Conservation (phyloP, 2,888 invertebrate species). For the Melikaiella ostensackeni region DNA sequence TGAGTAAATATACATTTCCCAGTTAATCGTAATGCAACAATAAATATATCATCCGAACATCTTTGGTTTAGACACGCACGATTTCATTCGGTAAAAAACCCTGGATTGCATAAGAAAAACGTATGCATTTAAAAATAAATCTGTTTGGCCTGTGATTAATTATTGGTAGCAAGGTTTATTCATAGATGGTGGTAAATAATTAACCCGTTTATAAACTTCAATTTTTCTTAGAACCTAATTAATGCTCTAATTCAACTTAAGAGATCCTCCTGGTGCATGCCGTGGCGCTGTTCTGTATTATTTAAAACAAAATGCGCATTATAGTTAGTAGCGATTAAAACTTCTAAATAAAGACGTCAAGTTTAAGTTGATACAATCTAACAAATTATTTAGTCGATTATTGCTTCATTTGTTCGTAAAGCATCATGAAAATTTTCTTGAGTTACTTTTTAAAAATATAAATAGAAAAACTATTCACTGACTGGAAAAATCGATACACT, state of each 20-base stretch:
- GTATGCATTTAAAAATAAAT: slow-evolving; percentile 6
- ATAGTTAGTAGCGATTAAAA: too few relatives aligned
- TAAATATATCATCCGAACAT: slow-evolving; percentile 68
- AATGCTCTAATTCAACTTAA: slow-evolving; percentile 10
- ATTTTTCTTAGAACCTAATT: slow-evolving; percentile 46
- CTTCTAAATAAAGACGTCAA: slow-evolving; percentile 5
- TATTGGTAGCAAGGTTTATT: too few relatives aligned
- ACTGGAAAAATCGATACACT: not conserved
- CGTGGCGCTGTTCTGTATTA: not conserved
- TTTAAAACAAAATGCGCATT: not conserved
- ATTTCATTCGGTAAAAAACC: slow-evolving; percentile 57
- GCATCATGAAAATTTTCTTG: not conserved
- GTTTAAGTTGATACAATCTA: not conserved
- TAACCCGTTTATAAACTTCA: not conserved
- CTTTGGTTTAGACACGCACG: slow-evolving; percentile 71
- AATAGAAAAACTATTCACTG: not conserved
- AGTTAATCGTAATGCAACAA: slow-evolving; percentile 65
- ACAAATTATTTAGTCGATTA: too few relatives aligned
- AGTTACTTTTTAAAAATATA: not conserved
- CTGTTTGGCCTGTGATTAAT: not conserved
- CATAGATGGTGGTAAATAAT: not conserved
- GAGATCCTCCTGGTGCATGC: not conserved
- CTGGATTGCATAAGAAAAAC: slow-evolving; percentile 11
- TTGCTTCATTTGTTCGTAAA: not conserved
- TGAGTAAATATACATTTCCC: slow-evolving; percentile 68